phyloP scores from a whole-genome alignment of 2,113 vertebrate genomes.

The Notothenia rossii region DNA sequence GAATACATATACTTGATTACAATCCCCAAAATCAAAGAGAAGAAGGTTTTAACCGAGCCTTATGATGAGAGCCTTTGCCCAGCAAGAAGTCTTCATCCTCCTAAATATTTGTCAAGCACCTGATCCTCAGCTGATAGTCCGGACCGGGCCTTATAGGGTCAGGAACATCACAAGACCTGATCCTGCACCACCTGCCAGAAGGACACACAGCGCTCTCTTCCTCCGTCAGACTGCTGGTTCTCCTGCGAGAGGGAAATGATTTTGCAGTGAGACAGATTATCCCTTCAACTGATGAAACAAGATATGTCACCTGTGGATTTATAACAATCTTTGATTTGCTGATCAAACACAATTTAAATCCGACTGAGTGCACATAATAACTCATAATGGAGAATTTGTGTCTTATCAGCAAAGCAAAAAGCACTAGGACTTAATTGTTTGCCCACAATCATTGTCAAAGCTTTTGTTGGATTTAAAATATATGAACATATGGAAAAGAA shows the following conservation, averaged over 20 bases:
- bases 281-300: slow-evolving; percentile 23
- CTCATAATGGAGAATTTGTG: slow-evolving; percentile 14
- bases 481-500: not conserved
- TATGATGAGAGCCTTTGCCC: slow-evolving; percentile 45
- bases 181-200: slow-evolving; percentile 47
- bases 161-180: slow-evolving; percentile 68
- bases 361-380: slow-evolving; percentile 26
- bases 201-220: slow-evolving; percentile 33
- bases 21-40: not conserved
- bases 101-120: slow-evolving; percentile 71
- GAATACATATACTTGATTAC: not conserved
- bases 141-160: slow-evolving; percentile 62
- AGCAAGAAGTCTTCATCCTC: slow-evolving; percentile 65
- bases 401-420: slow-evolving; percentile 1
- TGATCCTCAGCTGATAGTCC: slow-evolving; percentile 75
- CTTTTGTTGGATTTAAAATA: not conserved
- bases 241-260: slow-evolving; percentile 13
- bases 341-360: slow-evolving; percentile 48
- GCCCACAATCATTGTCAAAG: slow-evolving; percentile 8
- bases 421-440: slow-evolving; percentile 1
- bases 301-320: slow-evolving; percentile 53
- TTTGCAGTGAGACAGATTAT: slow-evolving; percentile 41
- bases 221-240: slow-evolving; percentile 25
- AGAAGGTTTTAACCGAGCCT: slow-evolving; percentile 22
- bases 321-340: slow-evolving; percentile 42